A percentile compares a stretch with the other conserved stretches of the same genome.
Evolutionary conservation across 2,113 vertebrate species (phyloP).

Genomic region (Scartelaos histophorus): DNA sequence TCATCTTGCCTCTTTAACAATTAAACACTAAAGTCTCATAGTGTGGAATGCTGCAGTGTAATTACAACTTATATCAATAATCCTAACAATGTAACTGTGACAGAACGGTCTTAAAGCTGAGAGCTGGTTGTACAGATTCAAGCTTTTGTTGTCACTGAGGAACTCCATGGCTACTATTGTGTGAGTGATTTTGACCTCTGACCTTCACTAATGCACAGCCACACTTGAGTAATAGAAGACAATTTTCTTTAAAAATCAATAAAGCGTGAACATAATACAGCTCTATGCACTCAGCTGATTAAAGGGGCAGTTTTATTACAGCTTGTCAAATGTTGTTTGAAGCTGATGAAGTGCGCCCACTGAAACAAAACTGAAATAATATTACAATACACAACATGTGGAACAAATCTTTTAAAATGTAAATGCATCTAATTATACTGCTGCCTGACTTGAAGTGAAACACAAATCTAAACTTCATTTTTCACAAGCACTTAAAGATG

Average conservation of each 20-base stretch:
- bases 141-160: constrained; percentile 8
- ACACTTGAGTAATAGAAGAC: not conserved
- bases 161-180: constrained; percentile 8
- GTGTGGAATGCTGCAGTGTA: not conserved
- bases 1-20: too few species aligned
- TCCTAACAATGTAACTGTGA: not conserved
- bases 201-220: constrained; percentile 21
- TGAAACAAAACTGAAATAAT: not conserved
- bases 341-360: not conserved
- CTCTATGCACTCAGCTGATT: not conserved
- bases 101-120: not conserved
- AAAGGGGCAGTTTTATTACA: not conserved
- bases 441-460: not conserved
- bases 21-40: not conserved
- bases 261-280: constrained; percentile 4
- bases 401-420: not conserved
- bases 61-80: not conserved
- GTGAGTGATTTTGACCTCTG: constrained; percentile 37
- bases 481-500: not conserved
- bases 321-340: not conserved
- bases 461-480: too few species aligned
- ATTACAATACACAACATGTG: not conserved
- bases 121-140: not conserved
- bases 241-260: constrained; percentile 32
- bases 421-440: not conserved